phyloP scores from a whole-genome alignment of 2,797 vertebrate genomes.

The Lerista edwardsae region DNA sequence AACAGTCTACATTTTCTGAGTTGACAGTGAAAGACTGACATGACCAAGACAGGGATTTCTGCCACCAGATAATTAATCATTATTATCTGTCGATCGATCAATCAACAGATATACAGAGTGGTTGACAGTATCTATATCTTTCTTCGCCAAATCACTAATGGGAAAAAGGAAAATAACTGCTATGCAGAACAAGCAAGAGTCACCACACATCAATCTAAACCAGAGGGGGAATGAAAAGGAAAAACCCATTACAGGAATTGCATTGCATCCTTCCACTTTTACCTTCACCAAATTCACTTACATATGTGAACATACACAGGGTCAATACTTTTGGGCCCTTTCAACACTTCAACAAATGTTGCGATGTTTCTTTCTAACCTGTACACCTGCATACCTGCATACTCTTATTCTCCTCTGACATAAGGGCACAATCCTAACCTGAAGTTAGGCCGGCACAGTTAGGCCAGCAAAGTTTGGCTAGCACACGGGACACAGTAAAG shows the following conservation, averaged over 20 bases:
- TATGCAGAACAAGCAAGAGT: constrained; percentile 39
- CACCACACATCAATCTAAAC: constrained; percentile 41
- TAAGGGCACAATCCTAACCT: too few species aligned
- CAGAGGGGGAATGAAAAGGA: constrained; percentile 31
- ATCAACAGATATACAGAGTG: too few species aligned
- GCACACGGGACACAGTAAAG: too few species aligned
- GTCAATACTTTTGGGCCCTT: constrained; percentile 53
- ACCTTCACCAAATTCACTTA: constrained; percentile 65
- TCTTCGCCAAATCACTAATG: rapidly evolving
- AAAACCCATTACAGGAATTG: constrained; percentile 56
- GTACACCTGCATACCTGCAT: constrained; percentile 41
- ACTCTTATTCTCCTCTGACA: constrained; percentile 39
- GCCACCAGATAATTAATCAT: neutral
- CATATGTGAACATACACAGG: constrained; percentile 51
- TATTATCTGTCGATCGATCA: neutral
- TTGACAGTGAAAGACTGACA: neutral
- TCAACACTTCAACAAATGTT: constrained; percentile 69
- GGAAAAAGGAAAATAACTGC: constrained; percentile 47
- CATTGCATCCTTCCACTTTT: constrained; percentile 52
- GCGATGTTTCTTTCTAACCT: constrained; percentile 37
- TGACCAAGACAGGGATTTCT: neutral
- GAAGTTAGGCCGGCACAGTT: too few species aligned
- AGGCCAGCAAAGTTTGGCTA: too few species aligned
- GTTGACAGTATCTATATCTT: constrained; percentile 2
- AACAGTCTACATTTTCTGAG: neutral